phyloP scores from a whole-genome alignment of 2,888 invertebrate species.

The Noctua comes region DNA sequence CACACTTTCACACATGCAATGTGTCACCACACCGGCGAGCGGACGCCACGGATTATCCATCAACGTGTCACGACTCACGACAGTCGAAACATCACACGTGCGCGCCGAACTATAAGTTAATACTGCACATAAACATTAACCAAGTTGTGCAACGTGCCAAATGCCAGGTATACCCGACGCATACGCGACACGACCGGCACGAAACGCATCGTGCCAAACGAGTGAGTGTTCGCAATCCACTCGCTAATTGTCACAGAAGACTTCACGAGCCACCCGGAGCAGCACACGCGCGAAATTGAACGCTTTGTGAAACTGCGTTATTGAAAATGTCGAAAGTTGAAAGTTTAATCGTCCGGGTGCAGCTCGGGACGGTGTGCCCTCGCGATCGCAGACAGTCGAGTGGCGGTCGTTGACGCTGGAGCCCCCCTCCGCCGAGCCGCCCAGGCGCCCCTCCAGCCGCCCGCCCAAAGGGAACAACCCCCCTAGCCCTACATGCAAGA shows the following conservation, averaged over 20 bases:
- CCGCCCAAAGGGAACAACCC: constrained; percentile 84
- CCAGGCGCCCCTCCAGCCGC: constrained; percentile 85
- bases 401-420: constrained; percentile 90
- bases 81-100: constrained; percentile 59
- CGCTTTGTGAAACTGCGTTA: constrained; percentile 54
- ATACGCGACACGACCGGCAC: constrained; percentile 63
- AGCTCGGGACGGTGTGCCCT: constrained; percentile 81
- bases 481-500: constrained; percentile 70
- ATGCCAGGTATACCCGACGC: constrained; percentile 61
- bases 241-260: constrained; percentile 57
- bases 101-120: constrained; percentile 65
- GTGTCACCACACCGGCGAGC: constrained; percentile 78
- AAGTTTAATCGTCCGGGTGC: constrained; percentile 72
- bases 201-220: constrained; percentile 65
- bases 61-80: constrained; percentile 72
- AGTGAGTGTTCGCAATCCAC: constrained; percentile 60
- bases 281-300: constrained; percentile 49
- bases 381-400: constrained; percentile 84
- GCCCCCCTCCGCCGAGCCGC: constrained; percentile 78
- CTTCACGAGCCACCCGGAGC: constrained; percentile 33
- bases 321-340: constrained; percentile 73
- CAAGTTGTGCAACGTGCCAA: constrained; percentile 67
- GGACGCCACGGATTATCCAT: constrained; percentile 76
- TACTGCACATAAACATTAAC: constrained; percentile 60
- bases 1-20: constrained; percentile 79